Evolutionary conservation across 1,140 invertebrate species (phyloP), one percentile per base, ranked within the genome.

Genomic region (Metopolophium dirhodum): DNA sequence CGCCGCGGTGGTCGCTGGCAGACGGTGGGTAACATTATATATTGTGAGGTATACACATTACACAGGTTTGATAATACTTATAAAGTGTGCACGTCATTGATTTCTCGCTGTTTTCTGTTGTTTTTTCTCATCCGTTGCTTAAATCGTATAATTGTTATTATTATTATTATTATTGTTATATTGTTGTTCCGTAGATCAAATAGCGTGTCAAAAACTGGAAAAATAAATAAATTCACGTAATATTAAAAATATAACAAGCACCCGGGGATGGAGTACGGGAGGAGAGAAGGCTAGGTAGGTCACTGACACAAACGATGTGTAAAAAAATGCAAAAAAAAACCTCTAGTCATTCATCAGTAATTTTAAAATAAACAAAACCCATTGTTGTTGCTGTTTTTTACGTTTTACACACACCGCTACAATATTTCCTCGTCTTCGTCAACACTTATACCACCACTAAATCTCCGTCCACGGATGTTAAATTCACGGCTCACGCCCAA

Each of bases 291-390:
- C 11, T 37, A 45, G 83, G 47, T 51, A 54, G 87, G 49, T 88
- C 49, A 88, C n/a, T 88, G 87, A 88, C 49, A 88, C 49, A 35
- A 88, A 54, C 2, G 6, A 54, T 88, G 47, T 47, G 7, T 22
- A 26, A 35, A 41, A 51, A 88, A 54, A 86, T 26, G 11, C 23
- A 54, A 88, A 88, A 35, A 35, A 87, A 35, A 86, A 45, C 47
- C 18, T n/a, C 49, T 20, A 54, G 47, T 88, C 30, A 51, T 88
- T 35, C n/a, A n/a, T 88, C 47, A 23, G 87, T 35, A 54, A 88
- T 88, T 88, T 51, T 51, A 35, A 88, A 51, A 87, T n/a, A 87
- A 87, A 49, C 86, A 87, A 87, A 87, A 86, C 37, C 26, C 45
- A 87, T 87, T 87, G 47, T 87, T 87, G 30, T 87, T 22, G n/a